Percentiles rank a stretch among this genome's conserved stretches.
Conservation (phyloP, 64 coral and sea anemone species). For the Montipora sp. region DNA sequence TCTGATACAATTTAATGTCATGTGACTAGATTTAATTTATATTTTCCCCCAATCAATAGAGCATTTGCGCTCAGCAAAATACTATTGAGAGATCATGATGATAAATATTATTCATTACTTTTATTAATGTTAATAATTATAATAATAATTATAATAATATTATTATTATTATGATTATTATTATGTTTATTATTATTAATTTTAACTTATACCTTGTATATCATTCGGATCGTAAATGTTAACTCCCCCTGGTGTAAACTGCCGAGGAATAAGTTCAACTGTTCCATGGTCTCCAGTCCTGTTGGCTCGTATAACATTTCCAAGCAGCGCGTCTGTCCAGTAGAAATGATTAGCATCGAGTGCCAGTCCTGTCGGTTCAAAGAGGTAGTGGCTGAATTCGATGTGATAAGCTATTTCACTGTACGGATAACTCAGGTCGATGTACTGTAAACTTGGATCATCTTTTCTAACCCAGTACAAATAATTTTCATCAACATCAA, state of each 20-base stretch:
- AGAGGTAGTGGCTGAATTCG: neutral
- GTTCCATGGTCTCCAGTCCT: neutral
- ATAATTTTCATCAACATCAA: conserved; percentile 24
- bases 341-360: conserved; percentile 28
- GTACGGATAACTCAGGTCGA: conserved; percentile 16
- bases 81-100: too few relatives aligned
- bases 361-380: conserved; percentile 1
- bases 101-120: too few relatives aligned
- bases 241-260: conserved; percentile 22
- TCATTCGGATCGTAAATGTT: conserved; percentile 6
- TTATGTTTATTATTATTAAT: neutral
- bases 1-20: too few relatives aligned
- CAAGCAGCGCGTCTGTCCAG: conserved; percentile 25
- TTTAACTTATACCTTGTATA: conserved; percentile 5
- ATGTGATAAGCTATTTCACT: conserved; percentile 43
- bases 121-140: too few relatives aligned
- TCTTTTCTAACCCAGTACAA: neutral
- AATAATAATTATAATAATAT: too few relatives aligned
- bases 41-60: too few relatives aligned
- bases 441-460: conserved; percentile 24
- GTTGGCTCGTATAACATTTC: conserved; percentile 20
- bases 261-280: neutral
- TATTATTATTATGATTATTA: too few relatives aligned
- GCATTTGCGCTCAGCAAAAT: too few relatives aligned
- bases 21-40: too few relatives aligned